Conservation (phyloP, 2,888 invertebrate genomes). For the Cryptocheilus praepositus region DNA sequence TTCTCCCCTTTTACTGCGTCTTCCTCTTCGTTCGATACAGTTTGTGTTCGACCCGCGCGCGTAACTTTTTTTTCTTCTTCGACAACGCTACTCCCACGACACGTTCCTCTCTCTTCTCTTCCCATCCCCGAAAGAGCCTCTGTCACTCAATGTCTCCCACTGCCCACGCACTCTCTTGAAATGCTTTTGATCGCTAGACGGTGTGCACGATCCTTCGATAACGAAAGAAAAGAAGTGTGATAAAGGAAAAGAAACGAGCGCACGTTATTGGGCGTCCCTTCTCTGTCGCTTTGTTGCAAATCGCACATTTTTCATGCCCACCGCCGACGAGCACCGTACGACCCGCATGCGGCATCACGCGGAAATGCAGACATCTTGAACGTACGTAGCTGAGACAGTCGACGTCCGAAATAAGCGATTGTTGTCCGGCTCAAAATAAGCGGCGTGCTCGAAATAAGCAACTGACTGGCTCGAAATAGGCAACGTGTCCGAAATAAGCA, state of each 20-base stretch:
- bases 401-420: no score
- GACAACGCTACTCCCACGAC: neutral
- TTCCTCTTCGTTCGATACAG: neutral
- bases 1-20: neutral
- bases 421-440: no score
- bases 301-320: conserved; percentile 52
- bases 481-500: no score
- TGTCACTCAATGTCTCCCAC: neutral
- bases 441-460: no score
- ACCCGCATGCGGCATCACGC: no score
- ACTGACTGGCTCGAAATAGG: no score
- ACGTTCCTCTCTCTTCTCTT: conserved; percentile 5
- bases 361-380: no score
- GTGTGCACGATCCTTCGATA: conserved; percentile 60
- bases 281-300: conserved; percentile 72
- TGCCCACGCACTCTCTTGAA: conserved; percentile 48
- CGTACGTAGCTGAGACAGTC: no score
- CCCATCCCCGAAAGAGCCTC: neutral
- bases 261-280: conserved; percentile 75
- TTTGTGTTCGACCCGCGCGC: neutral
- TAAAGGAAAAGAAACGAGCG: conserved; percentile 54
- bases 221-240: no score
- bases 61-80: neutral
- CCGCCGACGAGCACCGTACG: neutral
- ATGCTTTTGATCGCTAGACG: conserved; percentile 70